A percentile compares a stretch with the other conserved stretches of the same genome.
Conservation (phyloP, 2,888 invertebrate species). For the Lasioglossum malachurum region DNA sequence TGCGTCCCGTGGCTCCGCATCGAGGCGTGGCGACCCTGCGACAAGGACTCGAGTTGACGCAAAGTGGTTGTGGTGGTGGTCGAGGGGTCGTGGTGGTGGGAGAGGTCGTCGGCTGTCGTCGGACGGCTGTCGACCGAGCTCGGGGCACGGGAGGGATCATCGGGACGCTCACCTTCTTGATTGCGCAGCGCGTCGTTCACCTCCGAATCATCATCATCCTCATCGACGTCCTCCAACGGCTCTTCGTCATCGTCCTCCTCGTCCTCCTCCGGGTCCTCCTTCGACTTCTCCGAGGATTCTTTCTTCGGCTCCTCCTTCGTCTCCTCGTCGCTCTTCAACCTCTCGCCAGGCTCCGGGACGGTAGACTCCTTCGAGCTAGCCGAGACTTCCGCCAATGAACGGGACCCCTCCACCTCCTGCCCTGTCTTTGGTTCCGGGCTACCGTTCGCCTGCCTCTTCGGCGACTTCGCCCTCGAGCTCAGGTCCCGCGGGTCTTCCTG, state of each 20-base stretch:
- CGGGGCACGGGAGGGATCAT: constrained; percentile 84
- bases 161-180: constrained; percentile 81
- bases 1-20: constrained; percentile 83
- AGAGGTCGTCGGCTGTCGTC: constrained; percentile 86
- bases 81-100: constrained; percentile 84
- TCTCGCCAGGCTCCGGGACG: constrained; percentile 13
- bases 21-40: constrained; percentile 88
- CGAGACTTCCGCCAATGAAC: background rate
- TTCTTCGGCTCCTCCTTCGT: constrained; percentile 52
- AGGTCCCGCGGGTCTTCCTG: constrained; percentile 82
- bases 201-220: constrained; percentile 76
- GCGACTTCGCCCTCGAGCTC: constrained; percentile 80
- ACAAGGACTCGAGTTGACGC: constrained; percentile 92
- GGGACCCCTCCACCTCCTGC: background rate
- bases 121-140: constrained; percentile 87
- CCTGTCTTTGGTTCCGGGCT: constrained; percentile 77
- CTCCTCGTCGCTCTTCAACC: constrained; percentile 24
- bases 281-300: constrained; percentile 38
- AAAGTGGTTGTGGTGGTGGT: constrained; percentile 86
- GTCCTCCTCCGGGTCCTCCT: constrained; percentile 77
- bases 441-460: constrained; percentile 67
- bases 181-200: constrained; percentile 77
- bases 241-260: constrained; percentile 83
- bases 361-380: constrained; percentile 8
- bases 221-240: constrained; percentile 72